These are phyloP conservation scores for Diplodus puntazzo DNA, from an alignment of 2,797 vertebrate species.

Conservation along the genomic window DNA sequence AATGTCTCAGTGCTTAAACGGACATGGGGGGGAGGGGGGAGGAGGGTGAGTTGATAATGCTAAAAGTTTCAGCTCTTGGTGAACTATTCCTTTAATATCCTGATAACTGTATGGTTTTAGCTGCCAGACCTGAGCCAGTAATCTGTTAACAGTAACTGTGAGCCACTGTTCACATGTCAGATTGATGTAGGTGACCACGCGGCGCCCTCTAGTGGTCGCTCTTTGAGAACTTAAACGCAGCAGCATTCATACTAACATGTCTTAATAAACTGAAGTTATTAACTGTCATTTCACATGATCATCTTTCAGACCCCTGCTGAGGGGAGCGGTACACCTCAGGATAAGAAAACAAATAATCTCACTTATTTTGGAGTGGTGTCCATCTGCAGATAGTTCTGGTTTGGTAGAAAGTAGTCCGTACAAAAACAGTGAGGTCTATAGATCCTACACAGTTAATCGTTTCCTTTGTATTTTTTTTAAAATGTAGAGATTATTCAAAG, in stretches of 20 bases:
- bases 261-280: conserved; percentile 64
- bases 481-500: neutral
- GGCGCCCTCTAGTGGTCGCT: conserved; percentile 8
- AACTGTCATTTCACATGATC: conserved; percentile 13
- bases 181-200: conserved; percentile 14
- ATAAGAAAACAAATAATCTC: neutral
- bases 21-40: neutral
- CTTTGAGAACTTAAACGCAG: conserved; percentile 33
- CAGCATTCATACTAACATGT: conserved; percentile 71
- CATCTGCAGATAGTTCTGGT: neutral
- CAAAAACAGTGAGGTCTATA: neutral
- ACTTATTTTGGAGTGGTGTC: neutral
- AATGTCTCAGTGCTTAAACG: neutral
- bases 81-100: conserved; percentile 18
- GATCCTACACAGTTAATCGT: neutral
- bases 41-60: no score
- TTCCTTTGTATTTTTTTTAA: neutral
- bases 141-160: conserved; percentile 7
- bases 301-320: neutral
- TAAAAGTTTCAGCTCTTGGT: neutral
- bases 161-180: conserved; percentile 7
- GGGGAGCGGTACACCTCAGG: neutral
- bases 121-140: conserved; percentile 54
- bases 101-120: conserved; percentile 15
- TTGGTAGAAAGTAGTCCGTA: neutral